Base-by-base conservation (phyloP, 2,797 vertebrate genomes). In the Arctocebus calabarensis region DNA sequence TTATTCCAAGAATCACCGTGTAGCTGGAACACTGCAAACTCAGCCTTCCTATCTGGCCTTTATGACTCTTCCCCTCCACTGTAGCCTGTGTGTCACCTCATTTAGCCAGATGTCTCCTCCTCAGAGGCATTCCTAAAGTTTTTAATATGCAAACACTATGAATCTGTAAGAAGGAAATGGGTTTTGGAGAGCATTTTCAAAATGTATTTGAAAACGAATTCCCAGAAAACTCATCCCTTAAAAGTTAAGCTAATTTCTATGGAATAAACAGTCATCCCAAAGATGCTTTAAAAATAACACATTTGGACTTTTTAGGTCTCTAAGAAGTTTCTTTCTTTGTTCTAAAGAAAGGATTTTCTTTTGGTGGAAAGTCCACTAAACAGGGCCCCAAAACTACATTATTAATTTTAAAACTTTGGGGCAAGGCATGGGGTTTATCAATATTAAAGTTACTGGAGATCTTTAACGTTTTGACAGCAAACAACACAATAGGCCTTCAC, bases 331-430 rank as follows among this genome's bases (percentile, higher is more conserved):
- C 52, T 62, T 66, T 68, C 7, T 59, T 48, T 89, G 16, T 90
- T 79, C 81, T 79, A 85, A 90, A 73, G 19, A 74, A 61, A 79
- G 40, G 2, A 37, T 66, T 84, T 68, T 94, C 64, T 84, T 32
- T 48, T 64, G 19, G 34, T 83, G 19, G 22, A 52, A 94, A 84
- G 40, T 86, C 79, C 84, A 91, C 11, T 85, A 93, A 85, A 73
- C 7, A n/a, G 17, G 20, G 25, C 6, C 27, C 68, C 70, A 78
- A 37, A 57, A 4, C 57, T 62, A 91, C 34, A 64, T 70, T 10
- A 81, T 13, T 48, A 52, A 71, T 52, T 82, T 43, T 70, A 25
- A 84, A 55, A 16, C 17, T 23, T 66, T 93, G 84, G 29, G 45
- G 64, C 57, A 84, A 87, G 68, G 34, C 25, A 66, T 27, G 68